phyloP scores from a whole-genome alignment of 2,113 vertebrate genomes.

The Cygnus atratus region DNA sequence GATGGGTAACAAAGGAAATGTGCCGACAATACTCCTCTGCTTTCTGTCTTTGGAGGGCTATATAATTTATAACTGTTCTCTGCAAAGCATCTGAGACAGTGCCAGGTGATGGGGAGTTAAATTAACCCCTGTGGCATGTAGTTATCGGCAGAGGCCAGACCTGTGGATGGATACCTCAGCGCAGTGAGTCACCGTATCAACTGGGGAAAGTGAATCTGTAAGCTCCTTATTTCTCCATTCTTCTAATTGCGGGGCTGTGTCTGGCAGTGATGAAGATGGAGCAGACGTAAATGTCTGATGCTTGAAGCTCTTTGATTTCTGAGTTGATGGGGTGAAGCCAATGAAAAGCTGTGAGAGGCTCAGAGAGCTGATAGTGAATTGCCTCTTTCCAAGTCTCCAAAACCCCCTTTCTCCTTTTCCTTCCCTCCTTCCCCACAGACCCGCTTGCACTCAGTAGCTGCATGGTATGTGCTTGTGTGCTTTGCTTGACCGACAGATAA shows the following conservation, averaged over 20 bases:
- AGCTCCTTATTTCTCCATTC: conserved; percentile 71
- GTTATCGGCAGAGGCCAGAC: conserved; percentile 66
- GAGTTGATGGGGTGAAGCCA: conserved; percentile 65
- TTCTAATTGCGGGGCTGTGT: conserved; percentile 51
- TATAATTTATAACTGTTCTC: conserved; percentile 59
- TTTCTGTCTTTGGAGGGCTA: conserved; percentile 14
- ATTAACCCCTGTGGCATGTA: conserved; percentile 53
- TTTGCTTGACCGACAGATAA: conserved; percentile 49
- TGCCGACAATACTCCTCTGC: background rate
- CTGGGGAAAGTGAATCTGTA: conserved; percentile 48
- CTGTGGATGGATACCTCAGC: conserved; percentile 46
- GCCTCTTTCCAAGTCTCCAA: background rate
- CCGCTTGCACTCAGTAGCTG: background rate
- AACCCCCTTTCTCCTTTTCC: background rate
- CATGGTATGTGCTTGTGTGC: background rate
- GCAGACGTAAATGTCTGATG: conserved; percentile 52
- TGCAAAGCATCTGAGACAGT: conserved; percentile 46
- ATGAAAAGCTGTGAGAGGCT: conserved; percentile 24
- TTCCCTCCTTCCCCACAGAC: background rate
- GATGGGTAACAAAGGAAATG: conserved; percentile 34
- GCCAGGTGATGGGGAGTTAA: conserved; percentile 52
- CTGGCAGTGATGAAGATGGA: conserved; percentile 73
- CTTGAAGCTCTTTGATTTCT: conserved; percentile 68
- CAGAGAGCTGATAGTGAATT: background rate
- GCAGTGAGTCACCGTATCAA: conserved; percentile 27